Evolutionary conservation across 2,888 invertebrate genomes (phyloP).

Genomic region (Drosophila tanythrix): DNA sequence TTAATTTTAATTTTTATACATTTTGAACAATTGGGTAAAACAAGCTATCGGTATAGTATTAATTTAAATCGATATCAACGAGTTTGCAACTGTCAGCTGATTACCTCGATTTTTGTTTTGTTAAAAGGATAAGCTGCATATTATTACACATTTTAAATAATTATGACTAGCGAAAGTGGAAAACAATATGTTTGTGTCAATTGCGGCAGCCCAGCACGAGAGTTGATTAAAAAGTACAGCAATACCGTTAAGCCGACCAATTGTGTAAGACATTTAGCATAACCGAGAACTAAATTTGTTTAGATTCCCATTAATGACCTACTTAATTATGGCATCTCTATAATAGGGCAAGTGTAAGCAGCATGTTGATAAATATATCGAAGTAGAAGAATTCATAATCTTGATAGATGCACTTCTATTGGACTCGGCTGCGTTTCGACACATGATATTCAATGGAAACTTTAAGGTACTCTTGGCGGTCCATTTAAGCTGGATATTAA

Average conservation of each 20-base stretch:
- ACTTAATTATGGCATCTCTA: background rate
- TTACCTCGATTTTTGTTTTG: conserved; percentile 4
- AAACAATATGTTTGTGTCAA: conserved; percentile 87
- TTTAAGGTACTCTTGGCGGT: conserved; percentile 89
- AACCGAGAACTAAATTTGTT: background rate
- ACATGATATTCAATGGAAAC: conserved; percentile 92
- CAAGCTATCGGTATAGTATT: background rate
- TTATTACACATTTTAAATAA: conserved; percentile 1
- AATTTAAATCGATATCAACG: conserved; percentile 26
- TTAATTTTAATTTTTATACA: background rate
- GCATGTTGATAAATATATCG: conserved; percentile 95
- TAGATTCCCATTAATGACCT: too few species aligned
- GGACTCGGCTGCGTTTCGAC: conserved; percentile 92
- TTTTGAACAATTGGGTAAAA: background rate
- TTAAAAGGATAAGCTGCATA: background rate
- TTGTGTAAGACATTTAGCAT: conserved; percentile 87
- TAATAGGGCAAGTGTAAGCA: conserved; percentile 90
- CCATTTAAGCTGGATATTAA: conserved; percentile 66
- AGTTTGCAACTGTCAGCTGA: conserved; percentile 33
- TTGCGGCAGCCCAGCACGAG: conserved; percentile 88
- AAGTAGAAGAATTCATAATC: conserved; percentile 95
- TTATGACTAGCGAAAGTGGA: conserved; percentile 32
- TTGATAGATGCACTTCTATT: conserved; percentile 93
- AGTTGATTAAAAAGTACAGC: conserved; percentile 89
- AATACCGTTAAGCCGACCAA: conserved; percentile 89